Conservation (phyloP, 92 coral and sea anemone species). For the Siderastrea siderea region DNA sequence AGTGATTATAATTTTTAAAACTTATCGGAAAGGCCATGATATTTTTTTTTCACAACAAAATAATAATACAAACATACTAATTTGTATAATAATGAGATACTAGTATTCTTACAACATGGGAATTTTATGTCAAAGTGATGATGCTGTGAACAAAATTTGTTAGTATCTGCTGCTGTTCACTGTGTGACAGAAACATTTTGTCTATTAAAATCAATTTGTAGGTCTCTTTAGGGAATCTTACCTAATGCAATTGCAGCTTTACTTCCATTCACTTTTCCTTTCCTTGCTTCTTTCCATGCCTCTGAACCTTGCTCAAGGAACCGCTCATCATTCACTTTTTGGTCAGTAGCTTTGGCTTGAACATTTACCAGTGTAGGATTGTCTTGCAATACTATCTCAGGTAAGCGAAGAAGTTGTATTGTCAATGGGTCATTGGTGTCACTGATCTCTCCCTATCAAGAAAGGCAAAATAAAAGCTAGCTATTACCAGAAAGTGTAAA, state of each 20-base stretch:
- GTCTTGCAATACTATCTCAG: background rate
- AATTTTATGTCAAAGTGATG: too few relatives aligned
- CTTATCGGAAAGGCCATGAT: background rate
- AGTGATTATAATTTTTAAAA: background rate
- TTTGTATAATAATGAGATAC: too few relatives aligned
- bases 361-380: background rate
- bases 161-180: too few relatives aligned
- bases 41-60: background rate
- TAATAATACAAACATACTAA: too few relatives aligned
- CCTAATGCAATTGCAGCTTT: slow-evolving; percentile 39
- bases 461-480: background rate
- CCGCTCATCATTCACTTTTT: background rate
- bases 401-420: slow-evolving; percentile 17
- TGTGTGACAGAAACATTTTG: too few relatives aligned
- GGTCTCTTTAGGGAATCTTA: background rate
- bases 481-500: background rate
- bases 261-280: slow-evolving; percentile 42
- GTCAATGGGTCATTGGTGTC: slow-evolving; percentile 32
- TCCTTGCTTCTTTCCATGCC: slow-evolving; percentile 11
- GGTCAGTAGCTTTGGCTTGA: slow-evolving; percentile 6
- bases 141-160: too few relatives aligned
- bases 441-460: background rate
- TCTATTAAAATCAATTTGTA: too few relatives aligned
- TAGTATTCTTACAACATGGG: too few relatives aligned
- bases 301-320: slow-evolving; percentile 1